Evolutionary conservation across 1,140 invertebrate species (phyloP), one percentile per base, ranked within the genome.

Genomic region (Lineus longissimus): DNA sequence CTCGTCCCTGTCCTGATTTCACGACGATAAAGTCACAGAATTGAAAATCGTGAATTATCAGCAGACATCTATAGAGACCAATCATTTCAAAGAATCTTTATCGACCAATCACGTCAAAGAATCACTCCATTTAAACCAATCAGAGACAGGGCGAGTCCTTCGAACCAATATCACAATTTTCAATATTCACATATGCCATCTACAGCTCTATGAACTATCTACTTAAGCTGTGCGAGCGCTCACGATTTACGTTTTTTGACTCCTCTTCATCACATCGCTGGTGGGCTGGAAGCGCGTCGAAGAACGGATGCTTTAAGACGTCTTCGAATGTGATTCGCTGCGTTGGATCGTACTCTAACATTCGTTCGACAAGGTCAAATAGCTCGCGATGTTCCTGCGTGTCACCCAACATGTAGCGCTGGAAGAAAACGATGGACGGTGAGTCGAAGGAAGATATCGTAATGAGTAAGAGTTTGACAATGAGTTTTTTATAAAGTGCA

Each of bases 291-390:
- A 64, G 69, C 47, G 63, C 61, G 55, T 45, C 57, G 55, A 98
- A 98, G 85, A 97, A 98, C 23, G 92, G 90, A 85, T 99, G 96
- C 30, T 87, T 83, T 64, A 99, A 81, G 6, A 95, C 92, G 68
- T 98, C 94, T 36, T 87, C 86, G 64, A 99, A 83, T 58, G 90
- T 90, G 68, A 98, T 92, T 51, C 97, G 86, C 73, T 92, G 88
- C 15, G 87, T 86, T 25, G 96, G 95, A 74, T 98, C 94, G 82
- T 98, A 99, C 64, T 98, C 94, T 73, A 99, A 83, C 96, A 99
- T 99, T 81, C 89, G 88, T 68, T 89, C 86, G 67, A 99, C 91
- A 65, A 99, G 84, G 76, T 98, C 93, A 82, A 99, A 98, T 67
- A 99, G 82, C 73, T 94, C 88, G 62, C 89, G 86, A 80, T 97